A percentile compares a stretch with the other conserved stretches of the same genome.
phyloP scores from a whole-genome alignment of 2,113 vertebrate species.

The Cairina moschata region DNA sequence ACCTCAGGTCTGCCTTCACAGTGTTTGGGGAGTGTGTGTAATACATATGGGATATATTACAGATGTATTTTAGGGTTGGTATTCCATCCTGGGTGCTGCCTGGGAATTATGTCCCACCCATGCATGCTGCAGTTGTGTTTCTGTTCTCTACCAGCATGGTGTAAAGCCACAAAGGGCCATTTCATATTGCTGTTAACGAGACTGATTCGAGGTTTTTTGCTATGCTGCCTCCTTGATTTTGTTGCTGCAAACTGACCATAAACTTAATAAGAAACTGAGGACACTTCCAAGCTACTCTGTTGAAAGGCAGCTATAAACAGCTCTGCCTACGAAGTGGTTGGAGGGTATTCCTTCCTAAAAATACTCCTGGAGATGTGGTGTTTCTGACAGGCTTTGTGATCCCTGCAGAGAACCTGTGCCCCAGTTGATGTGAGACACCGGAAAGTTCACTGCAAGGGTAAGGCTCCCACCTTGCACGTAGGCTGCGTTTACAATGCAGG shows the following conservation, averaged over 20 bases:
- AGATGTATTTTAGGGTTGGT: neutral
- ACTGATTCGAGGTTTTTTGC: neutral
- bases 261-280: neutral
- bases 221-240: neutral
- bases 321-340: neutral
- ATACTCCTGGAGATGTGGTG: neutral
- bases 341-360: neutral
- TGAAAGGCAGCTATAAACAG: neutral
- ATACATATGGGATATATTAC: neutral
- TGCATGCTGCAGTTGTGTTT: neutral
- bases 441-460: neutral
- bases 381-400: neutral
- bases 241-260: neutral
- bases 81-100: neutral
- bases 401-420: fast-evolving
- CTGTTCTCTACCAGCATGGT: neutral
- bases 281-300: neutral
- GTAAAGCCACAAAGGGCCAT: neutral
- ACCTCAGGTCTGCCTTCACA: neutral
- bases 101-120: neutral
- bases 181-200: neutral
- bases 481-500: neutral
- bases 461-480: neutral
- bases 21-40: neutral
- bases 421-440: neutral